Evolutionary conservation across 2,888 invertebrate species (phyloP).

Genomic region (Scaptomyza polygonia): DNA sequence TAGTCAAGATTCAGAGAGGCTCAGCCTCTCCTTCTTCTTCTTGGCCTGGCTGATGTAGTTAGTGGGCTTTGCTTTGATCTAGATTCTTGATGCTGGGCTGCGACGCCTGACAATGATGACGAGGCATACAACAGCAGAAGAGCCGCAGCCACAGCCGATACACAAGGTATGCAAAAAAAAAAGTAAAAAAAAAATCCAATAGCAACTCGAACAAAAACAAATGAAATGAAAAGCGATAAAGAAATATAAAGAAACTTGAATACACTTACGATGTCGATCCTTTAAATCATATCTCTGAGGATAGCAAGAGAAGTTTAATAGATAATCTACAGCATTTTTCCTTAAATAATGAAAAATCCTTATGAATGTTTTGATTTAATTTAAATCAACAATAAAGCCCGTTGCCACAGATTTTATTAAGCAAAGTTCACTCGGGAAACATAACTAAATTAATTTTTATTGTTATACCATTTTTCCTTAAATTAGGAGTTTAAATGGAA

Average conservation of each 20-base stretch:
- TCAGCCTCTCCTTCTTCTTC: conserved; percentile 24
- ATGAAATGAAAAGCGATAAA: conserved; percentile 19
- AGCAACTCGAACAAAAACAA: conserved; percentile 25
- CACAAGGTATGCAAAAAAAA: conserved; percentile 62
- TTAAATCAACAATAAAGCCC: too few species aligned
- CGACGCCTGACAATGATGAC: conserved; percentile 80
- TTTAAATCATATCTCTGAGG: too few species aligned
- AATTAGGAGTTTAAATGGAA: too few species aligned
- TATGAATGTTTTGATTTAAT: too few species aligned
- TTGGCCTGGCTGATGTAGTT: conserved; percentile 61
- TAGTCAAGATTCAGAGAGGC: conserved; percentile 12
- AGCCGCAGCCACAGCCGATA: conserved; percentile 52
- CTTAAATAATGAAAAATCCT: too few species aligned
- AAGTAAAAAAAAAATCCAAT: conserved; percentile 9
- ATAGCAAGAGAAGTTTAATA: too few species aligned
- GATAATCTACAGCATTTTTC: too few species aligned
- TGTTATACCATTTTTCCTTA: too few species aligned
- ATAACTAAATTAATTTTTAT: too few species aligned
- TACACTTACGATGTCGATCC: conserved; percentile 20
- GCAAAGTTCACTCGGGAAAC: too few species aligned
- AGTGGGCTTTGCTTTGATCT: conserved; percentile 78
- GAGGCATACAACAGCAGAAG: conserved; percentile 57
- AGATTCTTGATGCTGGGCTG: conserved; percentile 73
- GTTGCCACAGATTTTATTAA: too few species aligned
- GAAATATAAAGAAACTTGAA: conserved; percentile 3